Percentiles rank a stretch among this genome's conserved stretches.
Conservation (phyloP, 1,140 invertebrate species). For the Lasioglossum albipes region DNA sequence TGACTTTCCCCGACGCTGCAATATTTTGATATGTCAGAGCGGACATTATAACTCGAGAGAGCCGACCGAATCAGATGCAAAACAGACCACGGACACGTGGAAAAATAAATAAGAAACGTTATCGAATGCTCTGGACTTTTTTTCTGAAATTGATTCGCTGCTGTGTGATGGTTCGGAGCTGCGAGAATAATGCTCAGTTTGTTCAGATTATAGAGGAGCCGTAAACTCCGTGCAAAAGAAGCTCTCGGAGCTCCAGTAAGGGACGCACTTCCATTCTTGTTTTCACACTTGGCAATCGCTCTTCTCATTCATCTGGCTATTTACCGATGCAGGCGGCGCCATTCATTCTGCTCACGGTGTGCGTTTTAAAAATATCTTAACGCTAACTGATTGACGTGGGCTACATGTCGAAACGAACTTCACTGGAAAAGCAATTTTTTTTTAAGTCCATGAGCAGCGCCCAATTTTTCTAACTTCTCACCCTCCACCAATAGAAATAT, state of each 20-base stretch:
- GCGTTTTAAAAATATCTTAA: constrained; percentile 27
- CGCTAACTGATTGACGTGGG: constrained; percentile 14
- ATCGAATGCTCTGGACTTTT: neutral
- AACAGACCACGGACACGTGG: too few relatives aligned
- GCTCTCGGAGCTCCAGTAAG: neutral
- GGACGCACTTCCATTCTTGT: constrained; percentile 31
- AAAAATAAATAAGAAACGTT: neutral
- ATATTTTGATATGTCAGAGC: too few relatives aligned
- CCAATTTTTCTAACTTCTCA: too few relatives aligned
- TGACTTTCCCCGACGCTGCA: too few relatives aligned
- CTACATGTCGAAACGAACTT: neutral
- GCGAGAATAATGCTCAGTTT: neutral
- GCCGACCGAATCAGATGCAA: too few relatives aligned
- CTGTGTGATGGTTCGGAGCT: too few relatives aligned
- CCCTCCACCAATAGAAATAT: too few relatives aligned
- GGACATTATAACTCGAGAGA: too few relatives aligned
- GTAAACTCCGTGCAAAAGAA: constrained; percentile 21
- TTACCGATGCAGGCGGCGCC: constrained; percentile 40
- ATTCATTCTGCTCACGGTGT: constrained; percentile 17
- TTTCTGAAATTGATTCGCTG: neutral
- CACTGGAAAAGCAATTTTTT: neutral
- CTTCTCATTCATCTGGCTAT: constrained; percentile 33
- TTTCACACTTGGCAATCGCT: constrained; percentile 29
- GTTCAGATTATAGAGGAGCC: constrained; percentile 1
- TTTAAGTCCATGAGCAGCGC: neutral